Evolutionary conservation across 1,140 invertebrate species (phyloP).

Genomic region (Ceratosolen fusciceps): DNA sequence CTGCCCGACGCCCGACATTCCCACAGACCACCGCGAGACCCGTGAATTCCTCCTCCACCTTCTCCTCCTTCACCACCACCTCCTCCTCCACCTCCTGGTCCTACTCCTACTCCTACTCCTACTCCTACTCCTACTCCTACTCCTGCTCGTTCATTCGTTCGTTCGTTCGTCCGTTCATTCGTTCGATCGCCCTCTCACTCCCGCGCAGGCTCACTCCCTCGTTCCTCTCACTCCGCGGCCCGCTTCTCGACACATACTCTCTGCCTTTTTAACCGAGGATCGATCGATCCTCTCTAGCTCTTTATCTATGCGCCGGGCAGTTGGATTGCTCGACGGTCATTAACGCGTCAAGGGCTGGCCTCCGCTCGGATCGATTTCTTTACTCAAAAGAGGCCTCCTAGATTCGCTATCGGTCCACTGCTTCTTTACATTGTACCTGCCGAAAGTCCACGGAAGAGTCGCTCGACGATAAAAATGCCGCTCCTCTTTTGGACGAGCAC

Average conservation of each 20-base stretch:
- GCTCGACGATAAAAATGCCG: background rate
- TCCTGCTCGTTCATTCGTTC: background rate
- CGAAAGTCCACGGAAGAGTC: background rate
- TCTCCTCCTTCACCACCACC: background rate
- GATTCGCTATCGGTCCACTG: no score
- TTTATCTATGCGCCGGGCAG: no score
- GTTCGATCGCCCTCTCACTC: background rate
- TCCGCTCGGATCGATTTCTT: no score
- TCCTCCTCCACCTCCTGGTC: background rate
- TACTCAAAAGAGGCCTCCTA: no score
- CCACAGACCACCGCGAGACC: conserved; percentile 28
- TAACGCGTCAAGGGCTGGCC: no score
- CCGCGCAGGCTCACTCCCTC: no score
- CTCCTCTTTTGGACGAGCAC: background rate
- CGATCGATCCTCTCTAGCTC: no score
- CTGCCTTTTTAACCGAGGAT: no score
- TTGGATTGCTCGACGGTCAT: no score
- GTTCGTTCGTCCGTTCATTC: background rate
- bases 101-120: background rate
- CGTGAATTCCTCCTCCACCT: background rate
- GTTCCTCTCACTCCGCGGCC: no score
- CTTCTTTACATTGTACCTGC: no score
- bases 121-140: background rate
- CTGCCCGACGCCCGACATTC: conserved; percentile 22
- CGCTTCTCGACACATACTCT: no score